A percentile compares a stretch with the other conserved stretches of the same genome.
These are phyloP conservation scores for Poeciliopsis paucimaculata DNA, from an alignment of 2,797 vertebrate species.

Conservation along the genomic window DNA sequence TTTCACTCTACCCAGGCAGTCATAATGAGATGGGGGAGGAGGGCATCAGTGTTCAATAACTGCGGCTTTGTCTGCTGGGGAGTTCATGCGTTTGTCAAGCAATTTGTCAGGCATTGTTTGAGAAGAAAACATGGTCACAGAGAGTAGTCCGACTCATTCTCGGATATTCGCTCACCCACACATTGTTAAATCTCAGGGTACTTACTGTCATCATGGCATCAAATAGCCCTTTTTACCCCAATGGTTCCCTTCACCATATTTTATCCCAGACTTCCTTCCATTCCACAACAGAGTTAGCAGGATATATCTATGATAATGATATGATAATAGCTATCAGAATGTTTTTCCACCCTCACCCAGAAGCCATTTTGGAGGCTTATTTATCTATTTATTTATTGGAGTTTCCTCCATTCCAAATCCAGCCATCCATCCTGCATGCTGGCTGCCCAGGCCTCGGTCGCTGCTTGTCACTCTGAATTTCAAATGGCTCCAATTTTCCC, in stretches of 20 bases:
- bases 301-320: slow-evolving; percentile 64
- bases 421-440: slow-evolving; percentile 66
- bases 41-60: slow-evolving; percentile 17
- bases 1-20: slow-evolving; percentile 82
- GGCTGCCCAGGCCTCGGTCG: slow-evolving; percentile 70
- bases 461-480: slow-evolving; percentile 82
- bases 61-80: slow-evolving; percentile 60
- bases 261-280: slow-evolving; percentile 54
- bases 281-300: slow-evolving; percentile 63
- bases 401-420: slow-evolving; percentile 66
- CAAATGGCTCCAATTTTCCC: slow-evolving; percentile 87
- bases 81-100: slow-evolving; percentile 79
- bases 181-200: slow-evolving; percentile 31
- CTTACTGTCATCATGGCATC: slow-evolving; percentile 49
- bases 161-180: slow-evolving; percentile 27
- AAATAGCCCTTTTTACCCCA: slow-evolving; percentile 47
- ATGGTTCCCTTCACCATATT: slow-evolving; percentile 43
- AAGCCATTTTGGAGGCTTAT: slow-evolving; percentile 66
- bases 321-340: slow-evolving; percentile 71
- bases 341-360: slow-evolving; percentile 60
- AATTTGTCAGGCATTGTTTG: slow-evolving; percentile 82
- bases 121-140: slow-evolving; percentile 65
- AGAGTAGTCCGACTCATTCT: slow-evolving; percentile 50
- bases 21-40: slow-evolving; percentile 86
- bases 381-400: slow-evolving; percentile 67